These are phyloP conservation scores for Harpalus rufipes DNA, from an alignment of 2,888 invertebrate species.

Conservation along the genomic window DNA sequence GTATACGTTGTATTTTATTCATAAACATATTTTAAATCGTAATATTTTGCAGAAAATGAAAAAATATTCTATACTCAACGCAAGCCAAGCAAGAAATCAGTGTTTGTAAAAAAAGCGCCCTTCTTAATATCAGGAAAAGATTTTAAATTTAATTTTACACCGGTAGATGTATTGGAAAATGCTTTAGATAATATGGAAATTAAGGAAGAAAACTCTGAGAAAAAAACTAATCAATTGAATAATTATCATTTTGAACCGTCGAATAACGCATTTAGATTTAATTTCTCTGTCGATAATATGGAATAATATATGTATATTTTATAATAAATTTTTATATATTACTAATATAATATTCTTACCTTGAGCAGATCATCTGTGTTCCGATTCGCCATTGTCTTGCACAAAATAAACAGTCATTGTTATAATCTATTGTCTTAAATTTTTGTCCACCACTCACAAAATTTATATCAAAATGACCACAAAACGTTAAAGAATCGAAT, in stretches of 20 bases:
- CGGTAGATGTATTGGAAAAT: slow-evolving; percentile 3
- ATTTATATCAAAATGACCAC: too few relatives aligned
- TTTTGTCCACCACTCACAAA: too few relatives aligned
- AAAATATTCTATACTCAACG: slow-evolving; percentile 66
- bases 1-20: slow-evolving; percentile 70
- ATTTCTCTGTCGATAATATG: slow-evolving; percentile 77
- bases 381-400: too few relatives aligned
- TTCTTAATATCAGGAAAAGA: slow-evolving; percentile 72
- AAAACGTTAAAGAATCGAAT: too few relatives aligned
- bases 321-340: slow-evolving; percentile 12
- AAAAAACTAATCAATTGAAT: slow-evolving; percentile 68
- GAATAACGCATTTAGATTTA: slow-evolving; percentile 82
- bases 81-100: slow-evolving; percentile 77
- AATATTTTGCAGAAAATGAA: slow-evolving; percentile 20
- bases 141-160: slow-evolving; percentile 68
- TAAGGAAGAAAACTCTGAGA: slow-evolving; percentile 69
- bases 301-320: slow-evolving; percentile 57
- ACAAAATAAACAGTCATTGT: too few relatives aligned
- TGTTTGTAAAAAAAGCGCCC: slow-evolving; percentile 84
- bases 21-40: neutral
- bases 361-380: too few relatives aligned
- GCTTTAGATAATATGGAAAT: slow-evolving; percentile 71
- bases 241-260: slow-evolving; percentile 69
- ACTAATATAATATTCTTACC: neutral
- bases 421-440: too few relatives aligned